Percentiles rank a stretch among this genome's conserved stretches.
Conservation (phyloP, 64 coral and sea anemone species). For the Montipora cactus region DNA sequence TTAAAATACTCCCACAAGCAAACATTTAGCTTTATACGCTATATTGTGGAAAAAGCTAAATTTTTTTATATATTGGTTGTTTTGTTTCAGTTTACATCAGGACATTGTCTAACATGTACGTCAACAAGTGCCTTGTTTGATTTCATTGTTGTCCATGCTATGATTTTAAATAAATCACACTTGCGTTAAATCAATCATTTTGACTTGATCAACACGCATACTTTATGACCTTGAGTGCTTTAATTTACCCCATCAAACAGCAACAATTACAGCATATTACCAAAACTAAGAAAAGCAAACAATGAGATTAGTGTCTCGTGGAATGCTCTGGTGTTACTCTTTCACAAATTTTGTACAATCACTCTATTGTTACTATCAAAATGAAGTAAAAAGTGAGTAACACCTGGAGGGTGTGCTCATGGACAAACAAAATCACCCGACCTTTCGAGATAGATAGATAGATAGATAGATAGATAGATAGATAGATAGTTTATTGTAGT, state of each 20-base stretch:
- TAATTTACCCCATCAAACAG: no score
- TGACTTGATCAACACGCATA: conserved; percentile 28
- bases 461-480: no score
- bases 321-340: background rate
- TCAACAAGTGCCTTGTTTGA: conserved; percentile 63
- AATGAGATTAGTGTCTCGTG: no score
- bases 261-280: no score
- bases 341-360: conserved; percentile 19
- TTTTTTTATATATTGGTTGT: conserved; percentile 15
- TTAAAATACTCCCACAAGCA: conserved; percentile 7
- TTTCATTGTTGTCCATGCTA: conserved; percentile 56
- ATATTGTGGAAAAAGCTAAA: conserved; percentile 27
- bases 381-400: no score
- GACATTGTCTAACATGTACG: conserved; percentile 42
- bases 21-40: conserved; percentile 25
- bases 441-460: background rate
- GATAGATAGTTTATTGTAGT: no score
- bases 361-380: conserved; percentile 21
- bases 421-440: conserved; percentile 3
- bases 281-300: no score
- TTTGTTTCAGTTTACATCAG: background rate
- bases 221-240: background rate
- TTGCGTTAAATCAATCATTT: conserved; percentile 56
- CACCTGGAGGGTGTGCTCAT: conserved; percentile 6
- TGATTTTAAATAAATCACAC: conserved; percentile 50